Evolutionary conservation across 1,140 invertebrate genomes (phyloP).

Genomic region (Aleiodes sp.): DNA sequence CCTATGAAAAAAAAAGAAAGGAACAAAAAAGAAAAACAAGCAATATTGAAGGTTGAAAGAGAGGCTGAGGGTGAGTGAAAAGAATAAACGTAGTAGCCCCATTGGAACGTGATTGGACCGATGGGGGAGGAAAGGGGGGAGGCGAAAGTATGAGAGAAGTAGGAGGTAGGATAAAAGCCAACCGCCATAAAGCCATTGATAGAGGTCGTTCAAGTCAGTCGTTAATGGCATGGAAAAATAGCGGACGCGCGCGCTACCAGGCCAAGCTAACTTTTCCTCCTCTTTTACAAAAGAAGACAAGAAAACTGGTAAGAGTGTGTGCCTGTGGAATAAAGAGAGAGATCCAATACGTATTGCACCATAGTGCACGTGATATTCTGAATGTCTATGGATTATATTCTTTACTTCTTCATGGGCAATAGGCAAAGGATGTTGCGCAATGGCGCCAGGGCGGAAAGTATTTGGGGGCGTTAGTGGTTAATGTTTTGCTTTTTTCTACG

Average conservation of each 20-base stretch:
- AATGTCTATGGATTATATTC: background rate
- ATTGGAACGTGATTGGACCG: slow-evolving; percentile 23
- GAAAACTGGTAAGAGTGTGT: background rate
- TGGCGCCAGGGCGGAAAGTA: background rate
- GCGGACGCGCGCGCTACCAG: slow-evolving; percentile 31
- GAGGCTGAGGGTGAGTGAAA: slow-evolving; percentile 15
- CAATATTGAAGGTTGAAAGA: background rate
- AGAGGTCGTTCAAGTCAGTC: slow-evolving; percentile 54
- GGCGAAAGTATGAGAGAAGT: background rate
- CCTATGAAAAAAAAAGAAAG: background rate
- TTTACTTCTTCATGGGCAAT: background rate
- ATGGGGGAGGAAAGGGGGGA: background rate
- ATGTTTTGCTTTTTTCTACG: too few species aligned
- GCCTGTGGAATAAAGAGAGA: too few species aligned
- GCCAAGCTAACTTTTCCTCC: slow-evolving; percentile 51
- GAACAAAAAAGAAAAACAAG: background rate
- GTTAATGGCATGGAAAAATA: slow-evolving; percentile 62
- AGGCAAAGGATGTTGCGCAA: background rate
- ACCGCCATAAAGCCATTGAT: slow-evolving; percentile 57
- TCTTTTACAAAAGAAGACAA: slow-evolving; percentile 19
- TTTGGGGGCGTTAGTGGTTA: slow-evolving; percentile 21
- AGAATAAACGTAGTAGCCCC: slow-evolving; percentile 13
- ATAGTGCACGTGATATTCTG: background rate
- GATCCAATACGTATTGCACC: background rate
- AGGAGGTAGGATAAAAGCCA: slow-evolving; percentile 48